Evolutionary conservation across 2,113 vertebrate species (phyloP).

Genomic region (Oryzias melastigma): DNA sequence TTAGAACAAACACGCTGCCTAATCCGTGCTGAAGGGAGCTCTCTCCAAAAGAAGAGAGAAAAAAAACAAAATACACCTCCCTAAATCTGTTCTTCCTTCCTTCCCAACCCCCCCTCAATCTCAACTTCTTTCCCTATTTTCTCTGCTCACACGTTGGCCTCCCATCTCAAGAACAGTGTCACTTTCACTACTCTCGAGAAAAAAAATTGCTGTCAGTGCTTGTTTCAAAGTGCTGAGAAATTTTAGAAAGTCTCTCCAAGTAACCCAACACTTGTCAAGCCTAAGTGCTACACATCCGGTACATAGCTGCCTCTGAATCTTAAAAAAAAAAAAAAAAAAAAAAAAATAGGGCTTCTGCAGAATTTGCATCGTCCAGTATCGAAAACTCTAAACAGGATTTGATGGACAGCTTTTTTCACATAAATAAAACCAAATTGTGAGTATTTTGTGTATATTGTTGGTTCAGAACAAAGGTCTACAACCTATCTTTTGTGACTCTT

Average conservation of each 20-base stretch:
- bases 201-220: conserved; percentile 71
- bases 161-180: conserved; percentile 64
- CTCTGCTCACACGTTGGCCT: conserved; percentile 35
- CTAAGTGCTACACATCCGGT: conserved; percentile 64
- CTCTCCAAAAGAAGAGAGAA: conserved; percentile 65
- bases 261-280: conserved; percentile 64
- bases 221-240: conserved; percentile 66
- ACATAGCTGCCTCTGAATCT: conserved; percentile 45
- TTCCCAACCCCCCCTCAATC: background rate
- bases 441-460: no score
- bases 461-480: no score
- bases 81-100: conserved; percentile 33
- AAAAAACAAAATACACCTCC: conserved; percentile 14
- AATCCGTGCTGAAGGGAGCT: conserved; percentile 75
- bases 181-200: conserved; percentile 64
- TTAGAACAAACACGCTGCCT: conserved; percentile 63
- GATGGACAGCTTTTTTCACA: background rate
- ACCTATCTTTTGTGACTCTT: no score
- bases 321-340: conserved; percentile 42
- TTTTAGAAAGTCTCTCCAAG: conserved; percentile 70
- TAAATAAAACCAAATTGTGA: background rate
- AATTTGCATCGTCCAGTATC: conserved; percentile 33
- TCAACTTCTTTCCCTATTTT: conserved; percentile 17
- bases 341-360: conserved; percentile 37
- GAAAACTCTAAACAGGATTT: conserved; percentile 19